A percentile compares a stretch with the other conserved stretches of the same genome.
Conservation (phyloP, 2,113 vertebrate genomes). For the Phylloscopus trochiloides region DNA sequence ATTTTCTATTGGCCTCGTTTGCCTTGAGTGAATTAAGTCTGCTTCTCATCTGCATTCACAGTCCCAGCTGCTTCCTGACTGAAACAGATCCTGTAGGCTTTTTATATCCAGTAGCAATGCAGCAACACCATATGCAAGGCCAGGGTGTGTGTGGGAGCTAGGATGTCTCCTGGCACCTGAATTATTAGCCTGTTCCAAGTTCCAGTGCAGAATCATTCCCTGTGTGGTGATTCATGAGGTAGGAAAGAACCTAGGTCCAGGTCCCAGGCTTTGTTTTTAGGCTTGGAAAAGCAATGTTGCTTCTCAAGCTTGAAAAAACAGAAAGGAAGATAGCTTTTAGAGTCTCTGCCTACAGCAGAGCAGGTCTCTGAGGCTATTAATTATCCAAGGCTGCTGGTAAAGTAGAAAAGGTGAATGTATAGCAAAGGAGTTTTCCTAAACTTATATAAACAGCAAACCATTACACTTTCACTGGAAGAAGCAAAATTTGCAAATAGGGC, state of each 20-base stretch:
- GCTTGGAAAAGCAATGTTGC: background rate
- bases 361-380: background rate
- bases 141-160: background rate
- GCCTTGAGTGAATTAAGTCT: slow-evolving; percentile 7
- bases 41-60: slow-evolving; percentile 40
- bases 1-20: background rate
- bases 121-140: slow-evolving; percentile 15
- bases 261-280: background rate
- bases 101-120: slow-evolving; percentile 34
- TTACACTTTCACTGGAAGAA: background rate
- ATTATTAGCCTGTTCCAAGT: background rate
- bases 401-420: background rate
- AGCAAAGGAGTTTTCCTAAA: background rate
- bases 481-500: background rate
- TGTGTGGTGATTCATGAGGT: background rate
- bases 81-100: slow-evolving; percentile 23
- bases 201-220: background rate
- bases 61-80: slow-evolving; percentile 35
- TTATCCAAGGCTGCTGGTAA: background rate
- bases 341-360: background rate
- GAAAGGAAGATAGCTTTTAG: background rate
- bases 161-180: slow-evolving; percentile 21
- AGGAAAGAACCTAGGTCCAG: background rate
- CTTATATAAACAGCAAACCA: background rate
- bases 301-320: background rate